Evolutionary conservation across 2,797 vertebrate genomes (phyloP).

Genomic region (Enteromius thamalakanensis): DNA sequence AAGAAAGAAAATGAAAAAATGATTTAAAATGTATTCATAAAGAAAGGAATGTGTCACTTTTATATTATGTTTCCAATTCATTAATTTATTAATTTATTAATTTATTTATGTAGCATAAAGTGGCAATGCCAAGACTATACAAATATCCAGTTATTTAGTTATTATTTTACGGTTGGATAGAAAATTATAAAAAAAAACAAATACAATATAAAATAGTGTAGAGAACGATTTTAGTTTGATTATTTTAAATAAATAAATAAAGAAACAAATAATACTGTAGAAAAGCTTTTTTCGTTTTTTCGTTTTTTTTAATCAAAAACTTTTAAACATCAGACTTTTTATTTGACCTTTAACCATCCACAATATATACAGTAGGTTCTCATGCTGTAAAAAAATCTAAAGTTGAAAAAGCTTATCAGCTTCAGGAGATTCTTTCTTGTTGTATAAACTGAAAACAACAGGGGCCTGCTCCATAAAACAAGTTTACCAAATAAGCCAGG

Average conservation of each 20-base stretch:
- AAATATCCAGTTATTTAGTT: neutral
- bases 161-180: neutral
- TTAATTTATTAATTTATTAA: neutral
- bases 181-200: neutral
- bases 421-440: neutral
- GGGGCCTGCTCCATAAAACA: no score
- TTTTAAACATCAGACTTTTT: neutral
- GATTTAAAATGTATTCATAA: neutral
- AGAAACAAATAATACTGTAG: no score
- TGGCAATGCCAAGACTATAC: neutral
- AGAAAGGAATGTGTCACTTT: neutral
- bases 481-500: no score
- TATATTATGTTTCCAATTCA: neutral
- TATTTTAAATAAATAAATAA: no score
- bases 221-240: neutral
- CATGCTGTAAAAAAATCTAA: neutral
- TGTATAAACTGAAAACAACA: neutral
- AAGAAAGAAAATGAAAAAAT: neutral
- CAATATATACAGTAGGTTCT: neutral
- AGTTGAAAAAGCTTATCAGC: neutral
- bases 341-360: neutral
- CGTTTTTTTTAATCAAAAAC: no score
- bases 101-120: neutral
- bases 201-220: neutral
- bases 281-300: no score